Conservation (phyloP, 2,113 vertebrate species). For the Scartelaos histophorus region DNA sequence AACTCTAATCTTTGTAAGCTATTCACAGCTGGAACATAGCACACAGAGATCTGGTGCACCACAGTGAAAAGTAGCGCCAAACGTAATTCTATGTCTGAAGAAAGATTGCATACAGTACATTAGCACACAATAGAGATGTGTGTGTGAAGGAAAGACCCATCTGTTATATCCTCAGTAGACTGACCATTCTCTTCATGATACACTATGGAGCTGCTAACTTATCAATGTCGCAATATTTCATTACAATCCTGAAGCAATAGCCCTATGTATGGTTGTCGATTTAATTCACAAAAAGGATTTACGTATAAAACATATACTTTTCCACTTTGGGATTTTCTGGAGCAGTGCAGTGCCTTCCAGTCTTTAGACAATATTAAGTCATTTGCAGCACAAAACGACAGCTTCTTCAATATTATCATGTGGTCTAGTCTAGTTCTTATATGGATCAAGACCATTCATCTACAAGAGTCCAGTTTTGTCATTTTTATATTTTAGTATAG, state of each 20-base stretch:
- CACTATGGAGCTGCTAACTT: not conserved
- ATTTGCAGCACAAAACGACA: too few species aligned
- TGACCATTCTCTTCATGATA: not conserved
- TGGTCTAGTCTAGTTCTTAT: too few species aligned
- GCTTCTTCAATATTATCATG: too few species aligned
- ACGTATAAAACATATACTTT: too few species aligned
- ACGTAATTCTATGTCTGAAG: not conserved
- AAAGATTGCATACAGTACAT: not conserved
- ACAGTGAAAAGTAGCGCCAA: not conserved
- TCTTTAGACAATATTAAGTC: too few species aligned
- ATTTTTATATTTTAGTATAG: too few species aligned
- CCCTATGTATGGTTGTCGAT: too few species aligned
- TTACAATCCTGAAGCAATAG: not conserved
- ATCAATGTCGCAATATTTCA: not conserved
- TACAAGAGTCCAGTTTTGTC: too few species aligned
- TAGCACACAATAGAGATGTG: slow-evolving; percentile 2
- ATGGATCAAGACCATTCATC: too few species aligned
- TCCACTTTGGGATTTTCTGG: too few species aligned
- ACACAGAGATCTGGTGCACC: not conserved
- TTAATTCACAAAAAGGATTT: too few species aligned
- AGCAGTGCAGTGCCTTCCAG: too few species aligned
- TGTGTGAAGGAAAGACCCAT: not conserved
- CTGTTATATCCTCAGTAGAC: not conserved
- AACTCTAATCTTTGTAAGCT: not conserved
- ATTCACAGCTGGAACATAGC: slow-evolving; percentile 8